phyloP scores from a whole-genome alignment of 2,797 vertebrate species.

The Sebastes vulpes region DNA sequence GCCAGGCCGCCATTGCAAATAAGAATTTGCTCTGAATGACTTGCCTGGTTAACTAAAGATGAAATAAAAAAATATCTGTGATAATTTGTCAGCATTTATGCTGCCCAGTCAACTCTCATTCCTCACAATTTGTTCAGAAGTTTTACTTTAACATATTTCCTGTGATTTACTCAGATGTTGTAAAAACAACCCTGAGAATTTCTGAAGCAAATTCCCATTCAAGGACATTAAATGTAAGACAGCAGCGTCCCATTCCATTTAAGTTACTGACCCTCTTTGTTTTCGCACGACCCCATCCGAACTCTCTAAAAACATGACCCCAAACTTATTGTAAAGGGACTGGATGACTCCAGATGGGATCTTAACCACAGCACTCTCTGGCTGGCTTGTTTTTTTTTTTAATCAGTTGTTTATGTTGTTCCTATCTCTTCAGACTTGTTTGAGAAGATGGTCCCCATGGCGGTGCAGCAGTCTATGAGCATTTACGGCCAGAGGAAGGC shows the following conservation, averaged over 20 bases:
- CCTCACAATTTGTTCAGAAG: not conserved
- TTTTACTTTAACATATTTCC: not conserved
- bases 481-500: slow-evolving; percentile 92
- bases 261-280: not conserved
- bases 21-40: not conserved
- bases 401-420: not conserved
- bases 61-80: not conserved
- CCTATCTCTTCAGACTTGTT: slow-evolving; percentile 89
- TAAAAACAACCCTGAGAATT: not conserved
- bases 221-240: not conserved
- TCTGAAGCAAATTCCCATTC: not conserved
- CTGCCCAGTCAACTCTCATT: not conserved
- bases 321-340: not conserved
- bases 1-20: not conserved
- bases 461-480: slow-evolving; percentile 93
- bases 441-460: slow-evolving; percentile 99
- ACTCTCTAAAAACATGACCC: not conserved
- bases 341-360: not conserved
- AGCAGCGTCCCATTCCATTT: not conserved
- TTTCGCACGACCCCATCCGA: not conserved
- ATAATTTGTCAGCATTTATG: not conserved
- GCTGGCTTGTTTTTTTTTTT: not conserved
- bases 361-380: not conserved
- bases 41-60: too few relatives aligned
- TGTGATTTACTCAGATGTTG: not conserved